phyloP scores from a whole-genome alignment of 37 sponge, comb jelly and placozoan species.

The Geodia barretti region DNA sequence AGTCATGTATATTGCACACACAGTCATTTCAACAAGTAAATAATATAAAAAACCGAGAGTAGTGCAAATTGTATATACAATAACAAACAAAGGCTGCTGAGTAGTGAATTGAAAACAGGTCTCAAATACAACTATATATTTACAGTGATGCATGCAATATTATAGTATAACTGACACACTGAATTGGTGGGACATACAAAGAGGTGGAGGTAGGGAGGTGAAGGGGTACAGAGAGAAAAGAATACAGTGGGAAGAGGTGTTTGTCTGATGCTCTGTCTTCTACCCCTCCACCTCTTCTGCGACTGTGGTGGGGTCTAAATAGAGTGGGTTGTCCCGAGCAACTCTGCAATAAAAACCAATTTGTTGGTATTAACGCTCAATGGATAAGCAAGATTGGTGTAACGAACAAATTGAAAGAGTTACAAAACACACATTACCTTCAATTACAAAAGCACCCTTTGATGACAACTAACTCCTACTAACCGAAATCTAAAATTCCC shows the following conservation, averaged over 20 bases:
- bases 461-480: no score
- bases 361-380: background rate
- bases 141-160: background rate
- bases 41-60: no score
- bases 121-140: no score
- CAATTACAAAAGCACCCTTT: no score
- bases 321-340: slow-evolving; percentile 51
- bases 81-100: no score
- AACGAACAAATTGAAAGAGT: background rate
- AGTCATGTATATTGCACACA: no score
- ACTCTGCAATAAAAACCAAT: slow-evolving; percentile 5
- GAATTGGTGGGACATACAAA: background rate
- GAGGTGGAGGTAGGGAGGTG: background rate
- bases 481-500: no score
- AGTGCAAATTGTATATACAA: no score
- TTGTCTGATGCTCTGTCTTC: background rate
- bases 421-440: background rate
- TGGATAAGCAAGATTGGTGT: background rate
- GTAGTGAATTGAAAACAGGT: no score
- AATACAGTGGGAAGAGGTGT: no score
- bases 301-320: slow-evolving; percentile 30
- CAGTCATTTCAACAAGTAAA: no score
- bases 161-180: background rate
- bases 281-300: slow-evolving; percentile 25
- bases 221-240: background rate